Base-by-base conservation (phyloP, 2,113 vertebrate species). In the Scomber scombrus region DNA sequence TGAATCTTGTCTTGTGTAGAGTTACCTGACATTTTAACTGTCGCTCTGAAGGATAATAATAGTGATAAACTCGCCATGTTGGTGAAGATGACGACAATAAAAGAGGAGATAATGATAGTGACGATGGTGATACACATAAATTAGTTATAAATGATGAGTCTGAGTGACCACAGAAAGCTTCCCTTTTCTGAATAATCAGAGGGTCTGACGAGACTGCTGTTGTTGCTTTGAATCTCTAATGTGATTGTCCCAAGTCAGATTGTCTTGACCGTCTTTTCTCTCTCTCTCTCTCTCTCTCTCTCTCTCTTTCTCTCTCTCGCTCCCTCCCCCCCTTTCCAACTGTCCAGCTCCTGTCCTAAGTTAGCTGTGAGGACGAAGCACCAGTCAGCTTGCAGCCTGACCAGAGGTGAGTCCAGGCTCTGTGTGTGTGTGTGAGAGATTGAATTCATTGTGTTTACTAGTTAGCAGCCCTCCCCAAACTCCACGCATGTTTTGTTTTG, bases 171-270 rank as follows among this genome's bases (percentile, higher is more conserved):
- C 65, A 2, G 13, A 11, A 56, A 49, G 34, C 5, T 0, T 65
- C n/a, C 51, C 18, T 64, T 55, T 50, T 12, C 13, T 46, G 29
- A 21, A 14, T 7, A 13, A 18, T 57, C 4, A 14, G 15, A 65
- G 13, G 76, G 19, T 5, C 40, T 13, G 3, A 31, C 16, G 11
- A 16, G 34, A 6, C 6, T 40, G 23, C 19, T 67, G 47, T 7
- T 23, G 12, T 29, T 78, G 29, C 26, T 84, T 84, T 87, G 52
- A 83, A 63, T 80, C 60, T 78, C 77, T 78, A 69, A 82, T 80
- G 52, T 43, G 4, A 56, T 61, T 9, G 1, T 61, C 11, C 13
- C 46, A 56, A 21, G 14, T 16, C 23, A 50, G n/a, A 34, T 46
- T 29, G 19, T 78, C 72, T 70, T 74, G 69, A 54, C 60, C 5